A percentile compares a stretch with the other conserved stretches of the same genome.
These are phyloP conservation scores for Melanotaenia trifasciata DNA, from an alignment of 2,797 vertebrate species.

Conservation along the genomic window DNA sequence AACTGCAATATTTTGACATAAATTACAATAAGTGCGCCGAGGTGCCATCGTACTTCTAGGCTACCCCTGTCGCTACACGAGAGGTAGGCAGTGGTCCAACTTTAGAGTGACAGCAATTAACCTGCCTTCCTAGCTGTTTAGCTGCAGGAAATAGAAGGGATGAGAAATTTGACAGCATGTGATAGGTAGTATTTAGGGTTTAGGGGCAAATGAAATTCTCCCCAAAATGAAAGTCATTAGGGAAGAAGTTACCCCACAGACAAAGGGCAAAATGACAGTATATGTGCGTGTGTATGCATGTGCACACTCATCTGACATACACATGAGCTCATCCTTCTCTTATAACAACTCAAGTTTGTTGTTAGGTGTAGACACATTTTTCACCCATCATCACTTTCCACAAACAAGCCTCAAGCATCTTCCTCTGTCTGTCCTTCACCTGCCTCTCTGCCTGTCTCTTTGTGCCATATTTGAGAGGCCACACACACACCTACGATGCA, in stretches of 20 bases:
- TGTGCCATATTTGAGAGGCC: conserved; percentile 41
- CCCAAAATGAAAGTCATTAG: conserved; percentile 83
- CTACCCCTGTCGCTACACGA: conserved; percentile 74
- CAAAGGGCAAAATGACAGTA: conserved; percentile 66
- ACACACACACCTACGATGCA: conserved; percentile 89
- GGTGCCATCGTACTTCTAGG: conserved; percentile 76
- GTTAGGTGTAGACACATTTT: conserved; percentile 60
- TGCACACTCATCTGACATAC: conserved; percentile 35
- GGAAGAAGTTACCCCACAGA: conserved; percentile 75
- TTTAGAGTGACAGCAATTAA: conserved; percentile 99
- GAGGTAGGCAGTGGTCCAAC: conserved; percentile 94
- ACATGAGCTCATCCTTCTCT: conserved; percentile 41
- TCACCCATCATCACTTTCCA: conserved; percentile 63
- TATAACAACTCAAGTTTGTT: conserved; percentile 65
- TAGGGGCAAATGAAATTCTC: conserved; percentile 97
- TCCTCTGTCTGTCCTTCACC: conserved; percentile 77
- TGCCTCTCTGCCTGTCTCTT: conserved; percentile 85
- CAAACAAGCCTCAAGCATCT: conserved; percentile 74
- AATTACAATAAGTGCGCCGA: conserved; percentile 77
- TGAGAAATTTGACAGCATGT: conserved; percentile 98
- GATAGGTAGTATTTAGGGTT: conserved; percentile 97
- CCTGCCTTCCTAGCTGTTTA: conserved; percentile 92
- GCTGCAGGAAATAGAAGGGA: conserved; percentile 97
- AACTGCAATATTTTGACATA: conserved; percentile 74
- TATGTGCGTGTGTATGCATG: conserved; percentile 36